Evolutionary conservation across 2,888 invertebrate genomes (phyloP), one percentile per base, ranked within the genome.

Genomic region (Oscheius sp.): DNA sequence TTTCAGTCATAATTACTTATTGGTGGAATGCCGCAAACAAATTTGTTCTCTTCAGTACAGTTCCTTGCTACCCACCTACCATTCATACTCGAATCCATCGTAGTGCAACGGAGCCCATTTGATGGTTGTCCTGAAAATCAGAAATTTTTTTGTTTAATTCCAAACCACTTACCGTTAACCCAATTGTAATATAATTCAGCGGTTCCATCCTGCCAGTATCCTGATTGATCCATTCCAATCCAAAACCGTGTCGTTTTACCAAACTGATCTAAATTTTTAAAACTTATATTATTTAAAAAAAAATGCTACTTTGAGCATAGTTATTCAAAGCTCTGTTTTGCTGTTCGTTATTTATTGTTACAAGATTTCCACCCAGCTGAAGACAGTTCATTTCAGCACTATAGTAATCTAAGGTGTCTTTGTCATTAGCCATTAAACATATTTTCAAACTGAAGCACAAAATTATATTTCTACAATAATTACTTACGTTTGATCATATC

Each of bases 201-300:
- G 5, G 41, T 44, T 9, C 59, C 59, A 41, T 41, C 44, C 20
- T 59, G 59, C 59, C 59, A 59, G n/a, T 17, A 44, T 12, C 59
- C 59, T 2, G 59, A 59, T 8, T 44, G 59, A 44, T 59, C 59
- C 41, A 44, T 26, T 44, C 59, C 59, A 24, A 59, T 59, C 59
- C 59, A 59, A n/a, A n/a, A n/a, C n/a, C n/a, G n/a, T n/a, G n/a
- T n/a, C n/a, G n/a, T n/a, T n/a, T n/a, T n/a, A 1, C 28, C 44
- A 12, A 26, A 26, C n/a, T 44, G 44, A 26, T 44, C 41, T 8
- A 44, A 28, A 30, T 44, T 59, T n/a, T 6, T 44, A 44, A 28
- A 59, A 41, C 12, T 33, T n/a, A n/a, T n/a, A n/a, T n/a, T n/a
- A n/a, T n/a, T n/a, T n/a, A n/a, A 3, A 5, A 24, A 26, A 24